A percentile compares a stretch with the other conserved stretches of the same genome.
phyloP scores from a whole-genome alignment of 2,113 vertebrate species.

The Ramphastos sulfuratus region DNA sequence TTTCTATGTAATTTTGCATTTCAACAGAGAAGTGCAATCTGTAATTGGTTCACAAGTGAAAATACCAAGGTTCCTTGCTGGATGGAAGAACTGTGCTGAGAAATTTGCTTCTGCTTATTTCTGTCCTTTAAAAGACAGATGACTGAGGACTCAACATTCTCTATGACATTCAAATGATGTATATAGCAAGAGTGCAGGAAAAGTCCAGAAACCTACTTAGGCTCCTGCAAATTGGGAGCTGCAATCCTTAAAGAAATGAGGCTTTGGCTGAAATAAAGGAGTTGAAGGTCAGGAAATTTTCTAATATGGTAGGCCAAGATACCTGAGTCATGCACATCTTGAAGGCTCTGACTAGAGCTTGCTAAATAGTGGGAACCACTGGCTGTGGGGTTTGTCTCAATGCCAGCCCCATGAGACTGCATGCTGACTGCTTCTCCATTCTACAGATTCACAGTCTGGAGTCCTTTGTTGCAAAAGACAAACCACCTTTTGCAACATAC shows the following conservation, averaged over 20 bases:
- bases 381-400: neutral
- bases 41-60: neutral
- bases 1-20: slow-evolving; percentile 3
- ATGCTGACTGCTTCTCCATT: neutral
- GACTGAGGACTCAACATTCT: neutral
- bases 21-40: neutral
- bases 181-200: neutral
- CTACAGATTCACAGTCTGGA: neutral
- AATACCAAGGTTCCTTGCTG: neutral
- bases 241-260: neutral
- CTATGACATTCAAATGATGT: neutral
- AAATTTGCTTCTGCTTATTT: neutral
- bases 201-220: neutral
- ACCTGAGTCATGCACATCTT: neutral
- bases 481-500: neutral
- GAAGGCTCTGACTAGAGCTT: neutral
- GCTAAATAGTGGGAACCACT: neutral
- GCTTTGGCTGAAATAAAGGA: neutral
- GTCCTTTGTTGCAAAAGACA: neutral
- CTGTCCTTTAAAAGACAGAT: neutral
- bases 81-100: neutral
- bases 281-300: neutral
- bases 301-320: neutral
- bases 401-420: fast-evolving
- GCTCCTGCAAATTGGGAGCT: neutral